Percentiles rank a stretch among this genome's conserved stretches.
Evolutionary conservation across 2,797 vertebrate species (phyloP).

Genomic region (Urosaurus nigricauda): DNA sequence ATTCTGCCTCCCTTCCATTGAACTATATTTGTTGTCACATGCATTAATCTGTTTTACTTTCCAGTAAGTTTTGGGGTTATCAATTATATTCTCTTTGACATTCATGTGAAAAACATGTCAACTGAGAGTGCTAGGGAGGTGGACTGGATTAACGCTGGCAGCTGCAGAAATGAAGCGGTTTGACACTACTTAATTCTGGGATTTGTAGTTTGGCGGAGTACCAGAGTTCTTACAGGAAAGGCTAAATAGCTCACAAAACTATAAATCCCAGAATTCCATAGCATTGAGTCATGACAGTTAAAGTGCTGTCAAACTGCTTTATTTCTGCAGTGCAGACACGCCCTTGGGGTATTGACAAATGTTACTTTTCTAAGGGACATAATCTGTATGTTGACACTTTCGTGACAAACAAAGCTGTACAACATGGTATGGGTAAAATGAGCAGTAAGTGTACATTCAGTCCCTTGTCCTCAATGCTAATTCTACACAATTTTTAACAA

Average conservation of each 20-base stretch:
- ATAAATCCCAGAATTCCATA: too few relatives aligned
- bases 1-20: background rate
- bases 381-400: background rate
- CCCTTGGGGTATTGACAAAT: background rate
- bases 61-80: background rate
- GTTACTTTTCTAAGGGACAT: background rate
- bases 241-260: too few relatives aligned
- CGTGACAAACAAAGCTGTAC: background rate
- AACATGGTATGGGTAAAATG: background rate
- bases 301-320: too few relatives aligned
- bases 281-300: too few relatives aligned
- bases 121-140: background rate
- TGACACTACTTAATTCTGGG: too few relatives aligned
- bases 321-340: too few relatives aligned
- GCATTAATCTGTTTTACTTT: too few relatives aligned
- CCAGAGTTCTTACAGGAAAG: too few relatives aligned
- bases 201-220: too few relatives aligned
- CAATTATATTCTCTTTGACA: background rate
- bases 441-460: background rate
- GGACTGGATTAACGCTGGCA: background rate
- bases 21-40: background rate
- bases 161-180: too few relatives aligned
- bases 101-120: background rate
- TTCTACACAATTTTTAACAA: background rate
- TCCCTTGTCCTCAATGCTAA: background rate